Percentiles rank a stretch among this genome's conserved stretches.
Conservation (phyloP, 1,140 invertebrate genomes). For the Propsilocerus akamusi region DNA sequence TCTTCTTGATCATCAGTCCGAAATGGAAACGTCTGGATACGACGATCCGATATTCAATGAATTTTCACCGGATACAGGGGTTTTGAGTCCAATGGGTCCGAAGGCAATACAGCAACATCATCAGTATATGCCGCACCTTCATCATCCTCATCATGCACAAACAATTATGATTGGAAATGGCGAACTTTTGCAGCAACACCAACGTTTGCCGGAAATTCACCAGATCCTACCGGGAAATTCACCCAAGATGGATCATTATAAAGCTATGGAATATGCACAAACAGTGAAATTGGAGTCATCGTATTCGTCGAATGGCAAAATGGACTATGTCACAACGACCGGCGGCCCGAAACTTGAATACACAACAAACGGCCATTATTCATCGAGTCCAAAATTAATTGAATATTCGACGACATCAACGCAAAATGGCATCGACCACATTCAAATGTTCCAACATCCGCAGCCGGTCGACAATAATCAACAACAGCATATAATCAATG, state of each 20-base stretch:
- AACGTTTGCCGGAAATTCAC: conserved; percentile 21
- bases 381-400: not conserved
- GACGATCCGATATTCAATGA: conserved; percentile 58
- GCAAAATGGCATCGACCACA: not conserved
- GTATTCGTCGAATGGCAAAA: conserved; percentile 13
- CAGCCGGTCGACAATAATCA: conserved; percentile 8
- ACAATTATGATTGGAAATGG: conserved; percentile 53
- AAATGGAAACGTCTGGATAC: conserved; percentile 52
- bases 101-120: conserved; percentile 23
- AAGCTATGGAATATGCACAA: conserved; percentile 12
- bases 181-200: conserved; percentile 16
- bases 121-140: conserved; percentile 18
- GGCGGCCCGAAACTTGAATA: not conserved
- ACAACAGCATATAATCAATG: conserved; percentile 7
- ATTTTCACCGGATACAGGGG: conserved; percentile 25
- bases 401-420: not conserved
- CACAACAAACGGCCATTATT: not conserved
- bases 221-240: conserved; percentile 19
- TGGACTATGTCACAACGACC: conserved; percentile 2
- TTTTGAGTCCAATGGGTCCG: conserved; percentile 18
- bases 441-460: conserved; percentile 3
- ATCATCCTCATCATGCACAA: conserved; percentile 35
- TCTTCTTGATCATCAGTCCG: no score
- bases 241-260: conserved; percentile 14
- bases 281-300: conserved; percentile 15